Base-by-base conservation (phyloP, 2,113 vertebrate species). In the Sturnus vulgaris region DNA sequence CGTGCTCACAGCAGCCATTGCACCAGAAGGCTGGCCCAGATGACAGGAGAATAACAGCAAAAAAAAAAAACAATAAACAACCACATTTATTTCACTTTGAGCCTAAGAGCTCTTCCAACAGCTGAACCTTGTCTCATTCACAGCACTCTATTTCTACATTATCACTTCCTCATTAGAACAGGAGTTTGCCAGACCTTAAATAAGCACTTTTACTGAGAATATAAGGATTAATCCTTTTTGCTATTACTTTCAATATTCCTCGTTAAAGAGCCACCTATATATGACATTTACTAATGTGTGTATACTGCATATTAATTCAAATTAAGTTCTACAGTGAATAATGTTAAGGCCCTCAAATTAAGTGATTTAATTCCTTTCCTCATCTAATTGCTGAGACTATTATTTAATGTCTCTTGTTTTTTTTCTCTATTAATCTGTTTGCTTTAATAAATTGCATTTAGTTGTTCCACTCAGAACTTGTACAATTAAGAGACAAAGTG, bases 211-310 rank as follows among this genome's bases (percentile, higher is more conserved):
- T 60, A 35, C 44, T 46, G 76, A 78, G 91, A 86, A 66, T 49
- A 57, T 33, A 69, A 78, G 64, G 61, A 94, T 93, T 92, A 94
- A 93, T 92, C 37, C 64, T 63, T 82, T 91, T 68, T 80, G 35
- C 23, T 77, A 42, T 88, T 95, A 35, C 40, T 93, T 95, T 83
- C 79, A 94, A 68, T 68, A 78, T 69, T 86, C 73, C 55, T 72
- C 8, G 2, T 92, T 96, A 92, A 88, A 73, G 13, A 95, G 28
- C 37, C 61, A 79, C 56, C 76, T 46, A 53, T 78, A 75, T 46
- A 81, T 65, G 95, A 78, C 63, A 78, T 94, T 86, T 90, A 90
- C 92, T 94, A 93, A 93, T 96, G 65, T 93, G 76, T 93, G 88
- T 90, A 90, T 75, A 56, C 68, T 78, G 20, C 1, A 2, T 75